These are phyloP conservation scores for Plumapathes pennacea DNA, from an alignment of 92 coral and sea anemone genomes.

Conservation along the genomic window DNA sequence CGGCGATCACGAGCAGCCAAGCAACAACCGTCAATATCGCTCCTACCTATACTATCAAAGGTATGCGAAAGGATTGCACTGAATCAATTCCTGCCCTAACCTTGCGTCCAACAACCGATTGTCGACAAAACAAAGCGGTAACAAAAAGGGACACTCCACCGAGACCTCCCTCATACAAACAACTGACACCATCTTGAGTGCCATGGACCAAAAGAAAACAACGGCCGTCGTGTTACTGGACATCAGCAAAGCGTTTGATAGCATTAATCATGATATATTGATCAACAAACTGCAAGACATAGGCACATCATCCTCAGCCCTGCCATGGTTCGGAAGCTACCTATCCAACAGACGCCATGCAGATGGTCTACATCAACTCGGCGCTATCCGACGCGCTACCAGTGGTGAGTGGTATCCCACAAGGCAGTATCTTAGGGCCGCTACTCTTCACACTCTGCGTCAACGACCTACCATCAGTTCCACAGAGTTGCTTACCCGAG, in stretches of 20 bases:
- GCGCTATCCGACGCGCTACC: slow-evolving; percentile 14
- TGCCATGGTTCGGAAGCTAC: slow-evolving; percentile 19
- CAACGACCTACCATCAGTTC: slow-evolving; percentile 31
- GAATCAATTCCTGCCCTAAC: slow-evolving; percentile 3
- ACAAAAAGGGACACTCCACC: slow-evolving; percentile 30
- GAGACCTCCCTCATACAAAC: slow-evolving; percentile 32
- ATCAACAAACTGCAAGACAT: slow-evolving; percentile 22
- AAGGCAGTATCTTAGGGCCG: slow-evolving; percentile 36
- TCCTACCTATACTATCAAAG: slow-evolving; percentile 43
- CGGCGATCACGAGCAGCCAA: slow-evolving; percentile 33
- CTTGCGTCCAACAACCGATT: neutral
- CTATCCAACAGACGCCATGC: slow-evolving; percentile 20
- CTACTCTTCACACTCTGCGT: slow-evolving; percentile 17
- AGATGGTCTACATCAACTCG: slow-evolving; percentile 13
- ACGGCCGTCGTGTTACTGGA: slow-evolving; percentile 36
- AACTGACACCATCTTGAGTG: slow-evolving; percentile 25
- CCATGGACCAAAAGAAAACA: slow-evolving; percentile 25
- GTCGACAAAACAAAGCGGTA: slow-evolving; percentile 11
- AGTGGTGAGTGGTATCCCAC: slow-evolving; percentile 31
- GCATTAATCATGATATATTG: slow-evolving; percentile 30
- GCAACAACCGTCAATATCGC: slow-evolving; percentile 32
- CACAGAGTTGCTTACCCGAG: slow-evolving; percentile 7
- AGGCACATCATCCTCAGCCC: slow-evolving; percentile 25
- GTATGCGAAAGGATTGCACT: slow-evolving; percentile 27
- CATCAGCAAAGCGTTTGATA: slow-evolving; percentile 13